Conservation (phyloP, 2,888 invertebrate genomes). For the Agrotis segetum region DNA sequence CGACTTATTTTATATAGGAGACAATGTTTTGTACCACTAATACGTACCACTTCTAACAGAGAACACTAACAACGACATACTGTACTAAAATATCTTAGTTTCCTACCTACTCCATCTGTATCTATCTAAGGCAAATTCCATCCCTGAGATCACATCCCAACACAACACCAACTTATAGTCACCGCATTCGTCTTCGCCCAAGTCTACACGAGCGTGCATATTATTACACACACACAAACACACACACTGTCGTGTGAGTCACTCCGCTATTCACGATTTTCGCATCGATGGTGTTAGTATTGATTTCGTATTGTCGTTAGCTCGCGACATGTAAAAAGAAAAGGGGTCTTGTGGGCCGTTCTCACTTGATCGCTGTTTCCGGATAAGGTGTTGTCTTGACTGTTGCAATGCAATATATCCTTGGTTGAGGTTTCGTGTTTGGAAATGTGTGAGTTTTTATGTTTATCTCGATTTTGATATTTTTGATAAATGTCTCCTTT, state of each 20-base stretch:
- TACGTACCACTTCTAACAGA: too few species aligned
- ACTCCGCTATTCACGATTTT: conserved; percentile 87
- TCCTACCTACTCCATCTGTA: too few species aligned
- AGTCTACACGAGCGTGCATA: conserved; percentile 84
- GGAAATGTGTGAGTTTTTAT: conserved; percentile 3
- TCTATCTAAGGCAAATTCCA: too few species aligned
- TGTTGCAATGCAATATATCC: conserved; percentile 42
- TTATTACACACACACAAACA: conserved; percentile 80
- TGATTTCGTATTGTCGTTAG: conserved; percentile 91
- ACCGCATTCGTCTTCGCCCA: conserved; percentile 83
- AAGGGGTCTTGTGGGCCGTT: conserved; percentile 84
- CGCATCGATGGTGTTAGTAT: conserved; percentile 91
- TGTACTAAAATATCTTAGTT: too few species aligned
- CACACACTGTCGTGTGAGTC: conserved; percentile 76
- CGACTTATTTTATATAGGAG: too few species aligned
- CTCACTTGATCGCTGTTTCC: conserved; percentile 71
- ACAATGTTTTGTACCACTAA: too few species aligned
- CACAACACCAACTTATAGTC: conserved; percentile 68
- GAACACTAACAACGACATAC: too few species aligned
- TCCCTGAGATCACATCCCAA: conserved; percentile 10
- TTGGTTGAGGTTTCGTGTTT: neutral
- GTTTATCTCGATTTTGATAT: neutral
- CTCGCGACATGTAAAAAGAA: conserved; percentile 89
- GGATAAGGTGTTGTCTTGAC: conserved; percentile 45
- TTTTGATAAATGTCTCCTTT: too few species aligned